Base-by-base conservation (phyloP, 2,113 vertebrate genomes). In the Cnemophilus loriae region DNA sequence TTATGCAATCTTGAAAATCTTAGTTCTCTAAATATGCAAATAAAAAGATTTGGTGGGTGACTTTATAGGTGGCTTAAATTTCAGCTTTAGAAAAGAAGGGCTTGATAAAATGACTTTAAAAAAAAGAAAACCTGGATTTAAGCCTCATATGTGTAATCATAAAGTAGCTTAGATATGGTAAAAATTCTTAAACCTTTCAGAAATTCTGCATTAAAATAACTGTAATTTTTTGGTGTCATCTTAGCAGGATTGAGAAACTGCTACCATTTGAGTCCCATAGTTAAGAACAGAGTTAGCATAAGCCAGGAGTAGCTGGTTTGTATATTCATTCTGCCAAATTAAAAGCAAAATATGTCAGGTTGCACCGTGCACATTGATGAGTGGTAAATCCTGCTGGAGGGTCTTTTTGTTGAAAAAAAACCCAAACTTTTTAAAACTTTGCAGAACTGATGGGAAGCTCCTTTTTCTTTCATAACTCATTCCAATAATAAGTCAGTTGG, bases 1-100 rank as follows among this genome's bases (percentile, higher is more conserved):
- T 95, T 87, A 94, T 4, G 14, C 89, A 95, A 90, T 92, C 78
- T 65, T 81, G 32, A 84, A 91, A 93, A 86, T 70, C 39, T 41
- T 57, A 50, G 39, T 88, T 89, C 47, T 80, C 59, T 95, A 91
- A 88, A 88, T 93, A 87, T 68, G 74, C 78, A 94, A 83, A 93
- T 88, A 75, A 53, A 84, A 89, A 41, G 7, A 52, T 75, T 80
- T 47, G 7, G 27, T 53, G 27, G 4, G 4, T 69, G 42, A 83
- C 33, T 88, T 68, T 52, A 46, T 47, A 70, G 42, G 5, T 73
- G 55, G 32, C 84, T 61, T 81, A 64, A 86, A 89, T 90, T 84
- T 84, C 47, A 86, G 27, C 35, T 78, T 67, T 53, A 68, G 52
- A 85, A 84, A 55, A 84, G 35, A 74, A 63, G 7, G 7, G 0